These are phyloP conservation scores for Rhyacichthys aspro DNA, from an alignment of 2,797 vertebrate genomes.

Conservation along the genomic window DNA sequence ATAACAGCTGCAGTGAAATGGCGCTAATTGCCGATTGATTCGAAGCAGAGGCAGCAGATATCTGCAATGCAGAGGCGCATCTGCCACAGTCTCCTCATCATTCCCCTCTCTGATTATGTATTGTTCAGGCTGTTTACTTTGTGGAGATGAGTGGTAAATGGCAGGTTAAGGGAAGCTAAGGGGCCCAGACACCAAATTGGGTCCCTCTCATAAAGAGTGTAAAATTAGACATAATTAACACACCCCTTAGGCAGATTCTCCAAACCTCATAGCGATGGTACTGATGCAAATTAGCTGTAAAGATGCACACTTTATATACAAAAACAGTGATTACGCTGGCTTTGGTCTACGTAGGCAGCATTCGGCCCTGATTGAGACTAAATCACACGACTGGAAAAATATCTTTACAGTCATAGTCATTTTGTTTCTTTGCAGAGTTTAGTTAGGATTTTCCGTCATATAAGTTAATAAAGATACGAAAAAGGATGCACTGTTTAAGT, in stretches of 20 bases:
- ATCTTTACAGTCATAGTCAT: slow-evolving; percentile 6
- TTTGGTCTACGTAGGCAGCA: slow-evolving; percentile 58
- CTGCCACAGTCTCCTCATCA: slow-evolving; percentile 69
- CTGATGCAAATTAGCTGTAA: slow-evolving; percentile 76
- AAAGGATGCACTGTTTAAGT: neutral
- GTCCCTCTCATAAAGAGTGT: slow-evolving; percentile 75
- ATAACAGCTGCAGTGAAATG: slow-evolving; percentile 84
- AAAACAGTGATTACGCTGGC: slow-evolving; percentile 77
- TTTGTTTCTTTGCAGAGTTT: slow-evolving; percentile 28
- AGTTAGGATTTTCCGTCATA: neutral
- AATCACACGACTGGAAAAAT: slow-evolving; percentile 49
- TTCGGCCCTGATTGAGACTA: slow-evolving; percentile 66
- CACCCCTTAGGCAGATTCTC: slow-evolving; percentile 68
- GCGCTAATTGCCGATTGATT: slow-evolving; percentile 85
- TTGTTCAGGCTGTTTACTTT: slow-evolving; percentile 84
- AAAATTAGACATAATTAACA: slow-evolving; percentile 79
- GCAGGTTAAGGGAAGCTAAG: slow-evolving; percentile 81
- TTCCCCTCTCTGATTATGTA: slow-evolving; percentile 81
- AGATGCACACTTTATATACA: slow-evolving; percentile 74
- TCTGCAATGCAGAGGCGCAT: slow-evolving; percentile 74
- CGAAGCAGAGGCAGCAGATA: slow-evolving; percentile 79
- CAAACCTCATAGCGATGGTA: slow-evolving; percentile 63
- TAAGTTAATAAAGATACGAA: neutral
- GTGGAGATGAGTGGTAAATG: slow-evolving; percentile 78
- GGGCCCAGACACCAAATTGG: slow-evolving; percentile 79